These are phyloP conservation scores for Alentia gelatinosa DNA, from an alignment of 2,888 invertebrate species.

Conservation along the genomic window DNA sequence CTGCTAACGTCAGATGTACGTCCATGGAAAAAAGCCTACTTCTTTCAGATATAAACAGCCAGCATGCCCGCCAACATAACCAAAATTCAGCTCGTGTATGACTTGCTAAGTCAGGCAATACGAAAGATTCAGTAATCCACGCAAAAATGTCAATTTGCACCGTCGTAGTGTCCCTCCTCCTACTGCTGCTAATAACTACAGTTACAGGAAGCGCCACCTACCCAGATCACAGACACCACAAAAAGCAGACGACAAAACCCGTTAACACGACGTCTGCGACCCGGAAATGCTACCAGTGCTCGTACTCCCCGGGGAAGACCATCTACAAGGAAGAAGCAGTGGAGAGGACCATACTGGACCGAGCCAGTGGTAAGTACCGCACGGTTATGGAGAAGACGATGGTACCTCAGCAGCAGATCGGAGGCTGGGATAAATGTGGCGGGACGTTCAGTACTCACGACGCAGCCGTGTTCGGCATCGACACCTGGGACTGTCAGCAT, in stretches of 20 bases:
- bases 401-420: background rate
- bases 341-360: background rate
- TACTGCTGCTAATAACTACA: background rate
- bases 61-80: background rate
- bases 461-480: background rate
- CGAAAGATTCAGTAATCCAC: too few species aligned
- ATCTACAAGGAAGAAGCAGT: background rate
- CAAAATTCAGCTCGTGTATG: background rate
- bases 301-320: background rate
- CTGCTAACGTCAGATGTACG: background rate
- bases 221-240: background rate
- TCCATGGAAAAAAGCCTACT: background rate
- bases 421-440: conserved; percentile 8
- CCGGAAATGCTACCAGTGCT: conserved; percentile 23
- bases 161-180: background rate
- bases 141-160: background rate
- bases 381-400: background rate
- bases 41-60: background rate
- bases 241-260: background rate
- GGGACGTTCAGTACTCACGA: background rate
- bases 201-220: background rate
- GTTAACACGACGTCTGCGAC: background rate
- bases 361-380: background rate
- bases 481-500: background rate
- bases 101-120: background rate